Evolutionary conservation across 2,888 invertebrate species (phyloP).

Genomic region (Amphipoea lucens): DNA sequence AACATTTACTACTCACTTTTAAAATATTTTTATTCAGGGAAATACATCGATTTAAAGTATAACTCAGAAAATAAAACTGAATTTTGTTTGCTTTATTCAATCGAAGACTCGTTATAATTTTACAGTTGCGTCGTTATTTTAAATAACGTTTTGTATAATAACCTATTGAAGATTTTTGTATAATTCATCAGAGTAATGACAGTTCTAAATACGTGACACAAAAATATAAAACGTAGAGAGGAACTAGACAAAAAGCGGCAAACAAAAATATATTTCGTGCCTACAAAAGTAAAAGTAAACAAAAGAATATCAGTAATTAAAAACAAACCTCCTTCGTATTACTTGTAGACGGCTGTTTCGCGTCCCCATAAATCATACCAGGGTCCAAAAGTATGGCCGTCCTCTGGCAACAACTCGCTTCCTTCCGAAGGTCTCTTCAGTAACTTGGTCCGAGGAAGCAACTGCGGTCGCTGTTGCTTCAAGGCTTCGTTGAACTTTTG

Average conservation of each 20-base stretch:
- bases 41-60: background rate
- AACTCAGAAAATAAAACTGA: background rate
- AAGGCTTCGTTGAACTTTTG: slow-evolving; percentile 90
- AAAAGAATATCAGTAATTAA: slow-evolving; percentile 62
- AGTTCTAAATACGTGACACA: slow-evolving; percentile 31
- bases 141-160: background rate
- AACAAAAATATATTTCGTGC: slow-evolving; percentile 50
- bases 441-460: slow-evolving; percentile 93
- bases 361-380: slow-evolving; percentile 97
- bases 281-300: slow-evolving; percentile 44
- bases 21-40: background rate
- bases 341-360: slow-evolving; percentile 92
- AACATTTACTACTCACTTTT: slow-evolving; percentile 25
- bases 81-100: slow-evolving; percentile 19
- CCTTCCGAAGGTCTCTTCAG: slow-evolving; percentile 90
- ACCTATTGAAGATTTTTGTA: background rate
- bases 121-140: background rate
- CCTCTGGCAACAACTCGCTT: slow-evolving; percentile 88
- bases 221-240: slow-evolving; percentile 21
- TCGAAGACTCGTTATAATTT: background rate
- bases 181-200: slow-evolving; percentile 2
- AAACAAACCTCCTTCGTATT: slow-evolving; percentile 77
- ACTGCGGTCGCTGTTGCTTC: slow-evolving; percentile 89
- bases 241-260: slow-evolving; percentile 52
- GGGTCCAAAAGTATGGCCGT: slow-evolving; percentile 94